Base-by-base conservation (phyloP, 2,888 invertebrate genomes). In the Caenorhabditis sp. region DNA sequence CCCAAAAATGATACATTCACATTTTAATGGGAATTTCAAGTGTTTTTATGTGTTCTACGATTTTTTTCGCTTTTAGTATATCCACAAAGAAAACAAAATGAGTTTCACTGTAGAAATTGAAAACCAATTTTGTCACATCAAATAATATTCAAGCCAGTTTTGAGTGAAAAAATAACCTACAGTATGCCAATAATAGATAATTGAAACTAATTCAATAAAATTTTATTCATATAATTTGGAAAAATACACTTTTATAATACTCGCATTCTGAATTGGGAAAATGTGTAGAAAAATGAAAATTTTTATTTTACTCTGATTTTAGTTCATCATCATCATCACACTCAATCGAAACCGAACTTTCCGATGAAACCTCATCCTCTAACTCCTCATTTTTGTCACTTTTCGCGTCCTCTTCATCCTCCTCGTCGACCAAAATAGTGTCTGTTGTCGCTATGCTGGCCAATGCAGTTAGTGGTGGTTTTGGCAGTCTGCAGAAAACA, bases 391-490 rank as follows among this genome's bases (percentile, higher is more conserved):
- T 58, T 57, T 59, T 20, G 36, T 58, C 21, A 10, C 43, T 57
- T 57, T 66, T 36, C 3, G 4, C n/a, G 7, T 61, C 50, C 7
- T 63, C 36, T 8, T 54, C 27, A n/a, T 67, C 66, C 49, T 68
- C 69, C 14, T 70, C 70, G 27, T 75, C 74, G 8, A 68, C 63
- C 1, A 78, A 25, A 36, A 63, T 59, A 2, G 78, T 78, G 36
- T 78, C 78, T 0, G 75, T 70, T 14, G 78, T 78, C 14, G 66
- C 53, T 26, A 78, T 78, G 66, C 76, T 76, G 1, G 78, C 68
- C 58, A 76, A 26, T 0, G 78, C 76, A 10, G 76, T 78, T 20
- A 78, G 53, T 4, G 64, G 54, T 38, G 73, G 70, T 66, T 70
- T 76, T 31, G 25, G 17, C 7, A 12, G 21, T 25, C 27, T 17